These are phyloP conservation scores for Sphenodon punctatus DNA, from an alignment of 2,797 vertebrate species.

Conservation along the genomic window DNA sequence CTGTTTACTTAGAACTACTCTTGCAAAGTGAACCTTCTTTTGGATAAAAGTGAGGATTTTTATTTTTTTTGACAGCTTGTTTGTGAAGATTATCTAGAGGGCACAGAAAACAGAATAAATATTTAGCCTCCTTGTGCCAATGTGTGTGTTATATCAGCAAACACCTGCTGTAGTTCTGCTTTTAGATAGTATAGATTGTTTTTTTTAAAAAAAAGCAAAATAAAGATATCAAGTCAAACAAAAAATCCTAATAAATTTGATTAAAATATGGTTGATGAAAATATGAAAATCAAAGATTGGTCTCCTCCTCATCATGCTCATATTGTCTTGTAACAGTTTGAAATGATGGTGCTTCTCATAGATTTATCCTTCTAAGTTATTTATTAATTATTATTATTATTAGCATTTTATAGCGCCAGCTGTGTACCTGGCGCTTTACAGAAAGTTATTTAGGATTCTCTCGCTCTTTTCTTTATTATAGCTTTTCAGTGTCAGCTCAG, in stretches of 20 bases:
- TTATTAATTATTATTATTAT: too few relatives aligned
- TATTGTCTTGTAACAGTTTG: neutral
- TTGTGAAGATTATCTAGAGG: neutral
- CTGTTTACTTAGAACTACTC: neutral
- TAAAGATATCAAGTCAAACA: neutral
- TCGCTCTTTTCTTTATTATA: too few relatives aligned
- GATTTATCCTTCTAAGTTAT: neutral
- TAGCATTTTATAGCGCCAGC: too few relatives aligned
- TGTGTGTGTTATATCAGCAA: conserved; percentile 24
- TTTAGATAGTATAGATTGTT: conserved; percentile 1
- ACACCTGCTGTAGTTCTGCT: neutral
- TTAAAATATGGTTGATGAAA: neutral
- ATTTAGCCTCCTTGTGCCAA: conserved; percentile 6
- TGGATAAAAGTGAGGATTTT: neutral
- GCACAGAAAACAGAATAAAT: neutral
- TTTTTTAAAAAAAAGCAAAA: conserved; percentile 5
- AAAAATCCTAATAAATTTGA: neutral
- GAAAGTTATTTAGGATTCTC: too few relatives aligned
- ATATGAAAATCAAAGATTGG: neutral
- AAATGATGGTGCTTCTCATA: neutral
- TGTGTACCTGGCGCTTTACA: too few relatives aligned
- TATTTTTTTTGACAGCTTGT: too few relatives aligned
- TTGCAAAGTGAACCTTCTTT: neutral
- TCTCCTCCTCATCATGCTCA: neutral
- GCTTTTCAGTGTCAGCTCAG: too few relatives aligned